Evolutionary conservation across 2,113 vertebrate genomes (phyloP), one percentile per base, ranked within the genome.

Genomic region (Xiphophorus maculatus): DNA sequence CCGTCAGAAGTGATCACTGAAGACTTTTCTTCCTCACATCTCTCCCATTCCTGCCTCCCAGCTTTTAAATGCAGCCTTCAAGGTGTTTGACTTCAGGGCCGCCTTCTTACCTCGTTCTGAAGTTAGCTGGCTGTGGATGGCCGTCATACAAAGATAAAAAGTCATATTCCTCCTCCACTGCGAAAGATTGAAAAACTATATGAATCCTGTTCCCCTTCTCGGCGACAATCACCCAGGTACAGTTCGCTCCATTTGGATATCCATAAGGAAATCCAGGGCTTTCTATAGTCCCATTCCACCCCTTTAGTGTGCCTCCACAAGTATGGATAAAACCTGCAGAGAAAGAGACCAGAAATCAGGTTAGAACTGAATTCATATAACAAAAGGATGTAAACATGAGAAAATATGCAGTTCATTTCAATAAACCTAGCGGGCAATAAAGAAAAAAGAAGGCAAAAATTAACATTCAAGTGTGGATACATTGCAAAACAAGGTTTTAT

Each of bases 231-330:
- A 98, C 97, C 98, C 98, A 99, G 5, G 98, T 99, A 93, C 98
- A 99, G 90, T 99, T 99, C 27, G 98, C 97, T 94, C 97, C 97
- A 92, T 99, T 99, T 87, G 98, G 98, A 95, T 99, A 99, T 94
- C 98, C 98, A 74, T 99, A 97, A 27, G 97, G 98, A 93, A 97
- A 99, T 66, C 98, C 98, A 25, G 98, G 98, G 88, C 98, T 99
- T 95, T 99, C 97, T 95, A 99, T 97, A 74, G 98, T 99, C 77
- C 98, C 98, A 86, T 99, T 99, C 85, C 96, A 95, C 85, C 97
- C 97, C 96, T 98, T 98, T 94, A 99, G 95, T 83, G 96, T 98
- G 94, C 97, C 97, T 92, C 97, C 98, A 83, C 97, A 99, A 54
- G 97, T 98, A 91, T 97, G 97, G 95, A 98, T 97, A 94, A 98